Evolutionary conservation across 1,140 invertebrate species (phyloP).

Genomic region (Sitodiplosis mosellana): DNA sequence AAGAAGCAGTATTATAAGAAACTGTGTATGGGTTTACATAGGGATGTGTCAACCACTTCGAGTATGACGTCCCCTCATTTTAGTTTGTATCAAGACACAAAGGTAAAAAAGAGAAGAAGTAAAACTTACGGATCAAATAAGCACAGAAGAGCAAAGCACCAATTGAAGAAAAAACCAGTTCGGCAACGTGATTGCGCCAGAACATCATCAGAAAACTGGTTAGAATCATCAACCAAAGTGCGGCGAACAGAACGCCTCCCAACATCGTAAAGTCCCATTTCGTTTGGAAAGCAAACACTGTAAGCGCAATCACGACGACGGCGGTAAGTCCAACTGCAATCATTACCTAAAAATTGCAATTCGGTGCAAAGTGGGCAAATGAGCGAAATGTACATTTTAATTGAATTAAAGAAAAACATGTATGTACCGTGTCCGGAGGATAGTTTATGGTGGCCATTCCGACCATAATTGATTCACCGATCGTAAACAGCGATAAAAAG

Average conservation of each 20-base stretch:
- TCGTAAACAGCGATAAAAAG: slow-evolving; percentile 67
- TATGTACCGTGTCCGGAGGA: slow-evolving; percentile 30
- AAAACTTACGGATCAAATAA: slow-evolving; percentile 35
- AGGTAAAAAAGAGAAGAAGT: too few species aligned
- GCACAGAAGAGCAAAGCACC: slow-evolving; percentile 61
- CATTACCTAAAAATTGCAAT: slow-evolving; percentile 40
- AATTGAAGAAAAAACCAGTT: slow-evolving; percentile 57
- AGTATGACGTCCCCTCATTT: too few species aligned
- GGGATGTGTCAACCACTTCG: too few species aligned
- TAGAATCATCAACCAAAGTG: slow-evolving; percentile 54
- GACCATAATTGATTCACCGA: slow-evolving; percentile 58
- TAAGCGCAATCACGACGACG: slow-evolving; percentile 62
- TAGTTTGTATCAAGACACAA: too few species aligned
- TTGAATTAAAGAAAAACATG: background rate
- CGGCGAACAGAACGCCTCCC: slow-evolving; percentile 60
- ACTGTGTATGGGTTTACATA: too few species aligned
- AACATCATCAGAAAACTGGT: slow-evolving; percentile 69
- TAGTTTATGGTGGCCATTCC: slow-evolving; percentile 43
- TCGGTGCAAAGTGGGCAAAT: too few species aligned
- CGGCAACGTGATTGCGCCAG: slow-evolving; percentile 33
- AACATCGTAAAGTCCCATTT: slow-evolving; percentile 81
- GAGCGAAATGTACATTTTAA: slow-evolving; percentile 1
- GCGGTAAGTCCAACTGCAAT: slow-evolving; percentile 67
- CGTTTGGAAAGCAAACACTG: slow-evolving; percentile 85
- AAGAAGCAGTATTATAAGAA: too few species aligned